A percentile compares a stretch with the other conserved stretches of the same genome.
Conservation (phyloP, 2,797 vertebrate genomes). For the Cheirogaleus major region DNA sequence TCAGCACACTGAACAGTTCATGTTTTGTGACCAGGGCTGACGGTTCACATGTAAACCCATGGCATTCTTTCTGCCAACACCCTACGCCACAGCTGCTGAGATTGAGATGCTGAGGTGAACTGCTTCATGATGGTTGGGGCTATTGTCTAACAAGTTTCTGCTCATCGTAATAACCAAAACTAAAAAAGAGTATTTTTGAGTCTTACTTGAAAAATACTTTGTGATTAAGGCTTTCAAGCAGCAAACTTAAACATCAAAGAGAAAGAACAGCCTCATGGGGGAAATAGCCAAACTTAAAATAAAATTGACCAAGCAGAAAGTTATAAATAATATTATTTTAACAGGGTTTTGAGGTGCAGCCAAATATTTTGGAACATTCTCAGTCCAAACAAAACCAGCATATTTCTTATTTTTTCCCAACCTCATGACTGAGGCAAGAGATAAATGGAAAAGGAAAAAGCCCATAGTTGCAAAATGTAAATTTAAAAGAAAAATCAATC, state of each 20-base stretch:
- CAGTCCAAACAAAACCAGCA: slow-evolving; percentile 80
- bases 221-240: slow-evolving; percentile 57
- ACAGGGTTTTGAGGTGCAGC: slow-evolving; percentile 79
- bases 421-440: slow-evolving; percentile 79
- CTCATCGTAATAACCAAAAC: background rate
- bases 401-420: slow-evolving; percentile 79
- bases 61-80: background rate
- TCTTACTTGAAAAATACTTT: background rate
- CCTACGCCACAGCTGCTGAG: background rate
- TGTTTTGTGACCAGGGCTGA: background rate
- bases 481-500: slow-evolving; percentile 68
- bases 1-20: rapidly evolving
- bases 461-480: slow-evolving; percentile 73
- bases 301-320: slow-evolving; percentile 73
- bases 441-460: slow-evolving; percentile 80
- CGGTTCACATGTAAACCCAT: rapidly evolving
- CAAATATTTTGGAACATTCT: slow-evolving; percentile 82
- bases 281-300: slow-evolving; percentile 65
- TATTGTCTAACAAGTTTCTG: background rate
- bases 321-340: slow-evolving; percentile 81
- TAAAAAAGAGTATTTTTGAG: background rate
- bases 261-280: background rate
- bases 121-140: rapidly evolving
- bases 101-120: background rate
- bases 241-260: slow-evolving; percentile 21